Conservation (phyloP, 2,888 invertebrate genomes). For the Drosophila picticornis region DNA sequence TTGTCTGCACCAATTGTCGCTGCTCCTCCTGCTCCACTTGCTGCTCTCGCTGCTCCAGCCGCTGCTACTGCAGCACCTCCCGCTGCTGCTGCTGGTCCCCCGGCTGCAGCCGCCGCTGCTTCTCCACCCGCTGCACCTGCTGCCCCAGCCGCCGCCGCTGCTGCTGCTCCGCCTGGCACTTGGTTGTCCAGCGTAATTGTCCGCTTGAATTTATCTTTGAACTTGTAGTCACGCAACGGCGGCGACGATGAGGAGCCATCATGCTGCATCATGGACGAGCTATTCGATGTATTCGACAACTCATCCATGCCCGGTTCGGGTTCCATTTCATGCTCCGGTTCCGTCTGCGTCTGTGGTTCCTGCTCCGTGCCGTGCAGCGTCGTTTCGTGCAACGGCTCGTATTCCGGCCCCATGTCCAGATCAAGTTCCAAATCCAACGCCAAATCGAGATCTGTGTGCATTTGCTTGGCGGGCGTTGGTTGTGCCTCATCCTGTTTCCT, state of each 20-base stretch:
- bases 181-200: slow-evolving; percentile 82
- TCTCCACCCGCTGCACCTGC: slow-evolving; percentile 38
- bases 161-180: slow-evolving; percentile 53
- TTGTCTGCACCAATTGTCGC: slow-evolving; percentile 11
- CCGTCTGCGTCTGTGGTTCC: not conserved
- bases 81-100: slow-evolving; percentile 37
- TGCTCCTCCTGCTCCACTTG: slow-evolving; percentile 24
- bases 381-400: slow-evolving; percentile 2
- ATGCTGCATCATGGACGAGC: slow-evolving; percentile 67
- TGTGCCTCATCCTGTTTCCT: slow-evolving; percentile 46
- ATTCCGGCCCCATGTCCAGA: slow-evolving; percentile 5
- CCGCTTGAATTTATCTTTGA: slow-evolving; percentile 85
- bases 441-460: slow-evolving; percentile 48
- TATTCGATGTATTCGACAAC: slow-evolving; percentile 65
- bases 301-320: slow-evolving; percentile 64
- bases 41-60: not conserved
- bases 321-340: slow-evolving; percentile 47
- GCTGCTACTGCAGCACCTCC: not conserved
- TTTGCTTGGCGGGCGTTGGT: slow-evolving; percentile 70
- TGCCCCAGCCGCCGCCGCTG: slow-evolving; percentile 31
- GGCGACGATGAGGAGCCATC: slow-evolving; percentile 79
- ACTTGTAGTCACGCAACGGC: slow-evolving; percentile 83
- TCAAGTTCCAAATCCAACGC: slow-evolving; percentile 8
- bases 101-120: slow-evolving; percentile 27
- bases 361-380: not conserved